phyloP scores from a whole-genome alignment of 2,113 vertebrate genomes.

The Centrocercus urophasianus region DNA sequence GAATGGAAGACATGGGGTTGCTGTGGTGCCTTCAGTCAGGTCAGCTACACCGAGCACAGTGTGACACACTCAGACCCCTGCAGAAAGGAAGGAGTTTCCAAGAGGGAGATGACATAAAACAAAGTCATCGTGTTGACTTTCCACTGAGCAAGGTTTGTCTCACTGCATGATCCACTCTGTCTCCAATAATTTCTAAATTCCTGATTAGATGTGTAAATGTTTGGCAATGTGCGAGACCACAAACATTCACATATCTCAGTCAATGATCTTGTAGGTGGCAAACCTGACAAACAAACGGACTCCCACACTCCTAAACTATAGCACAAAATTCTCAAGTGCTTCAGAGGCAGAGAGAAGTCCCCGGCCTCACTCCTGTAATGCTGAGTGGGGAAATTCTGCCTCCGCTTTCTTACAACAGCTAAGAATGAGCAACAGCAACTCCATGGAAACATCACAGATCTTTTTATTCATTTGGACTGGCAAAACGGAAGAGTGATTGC shows the following conservation, averaged over 20 bases:
- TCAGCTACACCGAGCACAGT: no score
- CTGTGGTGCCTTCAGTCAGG: no score
- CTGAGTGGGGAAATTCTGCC: background rate
- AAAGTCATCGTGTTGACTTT: no score
- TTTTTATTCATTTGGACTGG: background rate
- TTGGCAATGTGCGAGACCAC: conserved; percentile 14
- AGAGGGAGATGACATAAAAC: no score
- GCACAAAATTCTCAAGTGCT: background rate
- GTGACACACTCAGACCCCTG: no score
- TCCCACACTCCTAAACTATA: background rate
- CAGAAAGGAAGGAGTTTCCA: no score
- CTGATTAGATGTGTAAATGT: background rate
- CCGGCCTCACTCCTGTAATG: background rate
- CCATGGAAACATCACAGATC: background rate
- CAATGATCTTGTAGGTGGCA: conserved; percentile 2
- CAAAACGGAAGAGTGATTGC: background rate
- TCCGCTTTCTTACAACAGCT: background rate
- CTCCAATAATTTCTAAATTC: background rate
- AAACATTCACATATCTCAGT: background rate
- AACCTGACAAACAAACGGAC: conserved; percentile 19
- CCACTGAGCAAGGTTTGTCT: background rate
- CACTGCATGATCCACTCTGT: background rate
- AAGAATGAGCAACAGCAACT: background rate
- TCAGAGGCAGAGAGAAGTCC: background rate
- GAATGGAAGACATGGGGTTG: no score